Percentiles rank a stretch among this genome's conserved stretches.
Evolutionary conservation across 2,888 invertebrate genomes (phyloP).

Genomic region (Ennomos quercinarius): DNA sequence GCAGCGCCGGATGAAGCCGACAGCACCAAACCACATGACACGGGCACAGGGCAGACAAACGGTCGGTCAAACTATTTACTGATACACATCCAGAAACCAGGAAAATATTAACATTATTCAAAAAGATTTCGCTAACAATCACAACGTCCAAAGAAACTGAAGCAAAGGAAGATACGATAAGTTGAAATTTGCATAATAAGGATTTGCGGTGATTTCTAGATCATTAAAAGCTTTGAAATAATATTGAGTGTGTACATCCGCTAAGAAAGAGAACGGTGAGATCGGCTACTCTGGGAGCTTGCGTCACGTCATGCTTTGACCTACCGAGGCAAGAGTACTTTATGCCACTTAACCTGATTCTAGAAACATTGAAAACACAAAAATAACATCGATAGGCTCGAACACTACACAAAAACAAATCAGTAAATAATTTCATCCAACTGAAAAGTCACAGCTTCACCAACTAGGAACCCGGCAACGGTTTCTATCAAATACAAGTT

Average conservation of each 20-base stretch:
- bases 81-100: constrained; percentile 31
- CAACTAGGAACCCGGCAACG: constrained; percentile 31
- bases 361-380: constrained; percentile 20
- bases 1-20: constrained; percentile 45
- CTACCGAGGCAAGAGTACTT: constrained; percentile 1
- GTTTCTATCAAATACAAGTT: constrained; percentile 33
- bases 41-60: constrained; percentile 35
- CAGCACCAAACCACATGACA: constrained; percentile 52
- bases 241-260: constrained; percentile 19
- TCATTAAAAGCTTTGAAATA: constrained; percentile 28
- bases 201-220: constrained; percentile 22
- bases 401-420: constrained; percentile 27
- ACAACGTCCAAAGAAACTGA: constrained; percentile 25
- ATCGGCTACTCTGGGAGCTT: constrained; percentile 23
- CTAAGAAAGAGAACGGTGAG: constrained; percentile 27
- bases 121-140: constrained; percentile 23
- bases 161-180: constrained; percentile 18
- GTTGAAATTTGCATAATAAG: constrained; percentile 20
- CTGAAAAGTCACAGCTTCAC: constrained; percentile 28
- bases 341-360: constrained; percentile 8
- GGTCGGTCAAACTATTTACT: constrained; percentile 33
- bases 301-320: constrained; percentile 24
- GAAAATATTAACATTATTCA: constrained; percentile 16
- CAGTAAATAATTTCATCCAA: constrained; percentile 34
- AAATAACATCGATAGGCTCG: constrained; percentile 25